Evolutionary conservation across 2,797 vertebrate genomes (phyloP), one percentile per base, ranked within the genome.

Genomic region (Chromobotia macracanthus): DNA sequence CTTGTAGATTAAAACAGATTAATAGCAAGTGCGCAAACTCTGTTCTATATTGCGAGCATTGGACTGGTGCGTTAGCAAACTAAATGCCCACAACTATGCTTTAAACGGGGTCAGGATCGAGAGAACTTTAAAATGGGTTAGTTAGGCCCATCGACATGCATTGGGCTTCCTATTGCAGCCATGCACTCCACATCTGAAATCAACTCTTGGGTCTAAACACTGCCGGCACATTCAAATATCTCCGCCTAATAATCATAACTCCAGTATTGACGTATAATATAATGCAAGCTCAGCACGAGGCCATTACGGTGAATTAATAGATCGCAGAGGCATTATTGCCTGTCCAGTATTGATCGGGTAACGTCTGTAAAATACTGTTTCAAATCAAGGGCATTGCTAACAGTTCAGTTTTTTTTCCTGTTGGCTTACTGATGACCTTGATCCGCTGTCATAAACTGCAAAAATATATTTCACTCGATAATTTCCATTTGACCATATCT

Each of bases 281-380:
- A 89, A 89, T 82, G 92, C 93, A 92, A 92, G 90, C 94, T 92
- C 93, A 94, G 89, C 93, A 89, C 92, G 90, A 90, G 89, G 91
- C 95, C 96, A 96, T 97, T 96, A 96, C 85, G 84, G 93, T 89
- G 94, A 94, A 96, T 96, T 92, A 96, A 96, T 95, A 95, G 95
- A 96, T 96, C 92, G 91, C 88, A 90, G 89, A 93, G 90, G 92
- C 93, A 93, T 95, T 94, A 95, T 95, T 94, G 93, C 93, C 91
- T 94, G 92, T 94, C 91, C 91, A 89, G 56, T 95, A 96, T 96
- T 92, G 95, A 97, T 96, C 94, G 86, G 88, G 65, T 88, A 92
- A 93, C 92, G 95, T 95, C 95, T 95, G 94, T 94, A 91, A 95
- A 95, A 93, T 92, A 94, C 93, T 92, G 94, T 94, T 94, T 94